Evolutionary conservation across 2,888 invertebrate genomes (phyloP).

Genomic region (Druceiella hillmani): DNA sequence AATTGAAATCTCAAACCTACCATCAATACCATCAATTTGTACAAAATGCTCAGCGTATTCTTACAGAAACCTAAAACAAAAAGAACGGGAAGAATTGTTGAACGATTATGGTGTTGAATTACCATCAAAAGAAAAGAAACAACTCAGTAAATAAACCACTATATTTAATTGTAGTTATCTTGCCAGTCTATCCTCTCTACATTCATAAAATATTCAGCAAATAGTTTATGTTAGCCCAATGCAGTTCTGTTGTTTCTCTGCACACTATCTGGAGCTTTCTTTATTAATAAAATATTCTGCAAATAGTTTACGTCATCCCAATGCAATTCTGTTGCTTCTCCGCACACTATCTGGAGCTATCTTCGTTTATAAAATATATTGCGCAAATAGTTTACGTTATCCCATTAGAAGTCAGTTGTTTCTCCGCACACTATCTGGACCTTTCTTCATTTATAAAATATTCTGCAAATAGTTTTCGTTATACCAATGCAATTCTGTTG

Average conservation of each 20-base stretch:
- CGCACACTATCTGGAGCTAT: conserved; percentile 14
- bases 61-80: too few species aligned
- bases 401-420: conserved; percentile 20
- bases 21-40: too few species aligned
- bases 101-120: conserved; percentile 17
- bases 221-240: conserved; percentile 21
- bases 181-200: conserved; percentile 18
- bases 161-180: conserved; percentile 17
- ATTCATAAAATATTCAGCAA: conserved; percentile 22
- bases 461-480: conserved; percentile 23
- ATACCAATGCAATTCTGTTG: conserved; percentile 21
- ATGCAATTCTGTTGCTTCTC: conserved; percentile 20
- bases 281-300: conserved; percentile 22
- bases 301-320: conserved; percentile 22
- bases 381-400: conserved; percentile 23
- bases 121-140: conserved; percentile 14
- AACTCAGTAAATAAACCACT: conserved; percentile 14
- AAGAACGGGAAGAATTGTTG: conserved; percentile 19
- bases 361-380: conserved; percentile 22
- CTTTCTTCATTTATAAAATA: conserved; percentile 21
- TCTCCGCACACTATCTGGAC: conserved; percentile 14
- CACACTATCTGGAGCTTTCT: conserved; percentile 15
- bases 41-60: too few species aligned
- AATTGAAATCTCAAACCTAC: too few species aligned
- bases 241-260: conserved; percentile 20